phyloP scores from a whole-genome alignment of 2,888 invertebrate species.

The Aporophyla nigra region DNA sequence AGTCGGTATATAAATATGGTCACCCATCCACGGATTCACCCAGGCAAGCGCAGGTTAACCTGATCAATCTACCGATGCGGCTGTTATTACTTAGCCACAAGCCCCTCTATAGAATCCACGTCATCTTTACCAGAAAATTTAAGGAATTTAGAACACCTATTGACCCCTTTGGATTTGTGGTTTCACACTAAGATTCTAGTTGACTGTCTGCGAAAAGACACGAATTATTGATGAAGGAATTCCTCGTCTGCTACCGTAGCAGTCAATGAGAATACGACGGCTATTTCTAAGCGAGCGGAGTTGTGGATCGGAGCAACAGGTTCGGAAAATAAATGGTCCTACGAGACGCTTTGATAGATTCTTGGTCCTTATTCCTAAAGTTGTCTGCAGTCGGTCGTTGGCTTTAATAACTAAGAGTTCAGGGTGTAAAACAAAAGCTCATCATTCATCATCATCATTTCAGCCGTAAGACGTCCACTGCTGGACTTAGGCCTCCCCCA shows the following conservation, averaged over 20 bases:
- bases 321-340: slow-evolving; percentile 12
- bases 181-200: not conserved
- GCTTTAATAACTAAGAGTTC: not conserved
- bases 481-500: no score
- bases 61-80: no score
- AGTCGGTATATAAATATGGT: no score
- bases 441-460: no score
- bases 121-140: no score
- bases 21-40: no score
- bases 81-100: no score
- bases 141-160: not conserved
- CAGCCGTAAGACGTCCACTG: no score
- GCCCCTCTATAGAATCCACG: no score
- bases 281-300: not conserved
- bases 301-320: slow-evolving; percentile 30
- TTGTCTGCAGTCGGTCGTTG: not conserved
- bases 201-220: not conserved
- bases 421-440: not conserved
- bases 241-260: not conserved
- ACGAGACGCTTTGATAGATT: not conserved
- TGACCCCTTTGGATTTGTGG: not conserved
- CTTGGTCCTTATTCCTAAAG: not conserved
- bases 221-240: slow-evolving; percentile 15
- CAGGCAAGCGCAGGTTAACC: no score
- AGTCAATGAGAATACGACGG: slow-evolving; percentile 23